phyloP scores from a whole-genome alignment of 1,140 invertebrate species.

The Zaprionus lachaisei region DNA sequence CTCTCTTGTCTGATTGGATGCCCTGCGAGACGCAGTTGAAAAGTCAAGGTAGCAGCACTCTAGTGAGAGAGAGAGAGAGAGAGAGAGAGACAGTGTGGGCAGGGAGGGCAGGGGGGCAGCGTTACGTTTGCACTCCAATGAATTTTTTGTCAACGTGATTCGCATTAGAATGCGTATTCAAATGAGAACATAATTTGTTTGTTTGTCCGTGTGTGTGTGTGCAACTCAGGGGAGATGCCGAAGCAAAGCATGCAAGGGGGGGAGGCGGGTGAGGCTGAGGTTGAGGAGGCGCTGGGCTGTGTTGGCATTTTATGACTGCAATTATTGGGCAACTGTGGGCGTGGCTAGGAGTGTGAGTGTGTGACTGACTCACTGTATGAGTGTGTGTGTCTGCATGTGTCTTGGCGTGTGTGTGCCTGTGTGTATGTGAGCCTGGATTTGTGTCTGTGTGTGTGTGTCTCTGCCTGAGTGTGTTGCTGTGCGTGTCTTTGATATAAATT shows the following conservation, averaged over 20 bases:
- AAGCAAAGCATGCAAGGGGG: slow-evolving; percentile 23
- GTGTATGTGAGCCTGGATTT: slow-evolving; percentile 3
- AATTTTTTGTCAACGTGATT: slow-evolving; percentile 83
- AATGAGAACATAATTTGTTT: slow-evolving; percentile 83
- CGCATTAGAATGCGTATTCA: slow-evolving; percentile 83
- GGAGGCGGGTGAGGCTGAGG: slow-evolving; percentile 1
- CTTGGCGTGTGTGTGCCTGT: slow-evolving; percentile 11
- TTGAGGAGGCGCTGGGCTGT: slow-evolving; percentile 35
- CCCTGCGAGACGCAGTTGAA: slow-evolving; percentile 49
- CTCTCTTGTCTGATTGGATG: slow-evolving; percentile 60
- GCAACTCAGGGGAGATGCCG: slow-evolving; percentile 51
- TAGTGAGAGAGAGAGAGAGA: not conserved
- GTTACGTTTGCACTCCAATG: slow-evolving; percentile 64
- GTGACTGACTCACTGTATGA: slow-evolving; percentile 11
- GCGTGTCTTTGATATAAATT: slow-evolving; percentile 75
- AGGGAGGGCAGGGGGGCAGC: slow-evolving; percentile 8
- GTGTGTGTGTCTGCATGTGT: slow-evolving; percentile 19
- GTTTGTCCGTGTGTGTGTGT: slow-evolving; percentile 56
- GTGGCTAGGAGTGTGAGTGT: slow-evolving; percentile 29
- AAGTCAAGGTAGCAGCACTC: slow-evolving; percentile 65
- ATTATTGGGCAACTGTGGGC: slow-evolving; percentile 43
- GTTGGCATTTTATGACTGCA: slow-evolving; percentile 74
- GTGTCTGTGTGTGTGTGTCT: slow-evolving; percentile 19
- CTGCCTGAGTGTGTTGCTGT: slow-evolving; percentile 31
- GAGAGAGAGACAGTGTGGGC: not conserved